Base-by-base conservation (phyloP, 2,797 vertebrate species). In the Scolopax bukidnonensis region DNA sequence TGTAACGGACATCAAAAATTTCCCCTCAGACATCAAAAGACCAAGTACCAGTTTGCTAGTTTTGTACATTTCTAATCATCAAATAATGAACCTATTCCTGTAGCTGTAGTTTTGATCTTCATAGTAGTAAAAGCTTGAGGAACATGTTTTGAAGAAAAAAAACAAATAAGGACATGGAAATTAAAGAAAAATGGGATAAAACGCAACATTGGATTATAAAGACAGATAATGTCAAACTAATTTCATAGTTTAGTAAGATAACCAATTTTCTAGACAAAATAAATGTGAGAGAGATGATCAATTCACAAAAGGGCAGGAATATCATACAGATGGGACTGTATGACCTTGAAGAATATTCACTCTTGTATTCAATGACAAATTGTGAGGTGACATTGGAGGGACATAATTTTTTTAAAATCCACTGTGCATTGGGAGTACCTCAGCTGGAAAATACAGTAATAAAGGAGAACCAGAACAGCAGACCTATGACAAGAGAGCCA, bases 61-160 rank as follows among this genome's bases (percentile, higher is more conserved):
- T 90, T 78, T 65, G 93, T 88, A 91, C 57, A 75, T 54, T 79
- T 65, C n/a, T 83, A 87, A 84, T 65, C 0, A 0, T 65, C 85
- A 92, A 92, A 92, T 94, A 94, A 94, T 33, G 73, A 97, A 91
- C 45, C 64, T 75, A 77, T 45, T 93, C 77, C 78, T 28, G 40
- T 82, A 83, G 68, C 64, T 70, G 51, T n/a, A 94, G 88, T 90
- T 96, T 93, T 92, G 81, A 95, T 95, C 84, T 95, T 89, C 75
- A 40, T 50, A 80, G 75, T 41, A 80, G 28, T 48, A 87, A 93
- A 92, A 53, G 45, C 41, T 77, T 50, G 48, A 96, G 64, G n/a
- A 94, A 85, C 17, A 57, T 4, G 41, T 89, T 96, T 83, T 74
- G 81, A 96, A 80, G 60, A 27, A 68, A 89, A 96, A 95, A 90